These are phyloP conservation scores for Drosophila burlai DNA, from an alignment of 1,140 invertebrate species.

Conservation along the genomic window DNA sequence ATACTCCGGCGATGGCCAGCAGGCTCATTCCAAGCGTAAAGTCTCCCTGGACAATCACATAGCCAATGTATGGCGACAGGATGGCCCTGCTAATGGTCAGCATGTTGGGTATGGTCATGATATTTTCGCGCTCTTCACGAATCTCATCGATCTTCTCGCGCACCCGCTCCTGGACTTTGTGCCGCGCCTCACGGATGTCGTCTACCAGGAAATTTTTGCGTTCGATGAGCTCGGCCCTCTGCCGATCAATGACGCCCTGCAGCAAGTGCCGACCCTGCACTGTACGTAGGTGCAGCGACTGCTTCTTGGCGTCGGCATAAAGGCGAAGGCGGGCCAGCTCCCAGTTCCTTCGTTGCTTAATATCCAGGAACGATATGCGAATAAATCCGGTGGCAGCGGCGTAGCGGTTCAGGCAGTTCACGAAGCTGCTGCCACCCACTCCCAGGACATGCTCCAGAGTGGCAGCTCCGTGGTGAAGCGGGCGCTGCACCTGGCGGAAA, in stretches of 20 bases:
- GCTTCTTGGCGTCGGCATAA: constrained; percentile 79
- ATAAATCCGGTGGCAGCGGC: constrained; percentile 82
- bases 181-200: constrained; percentile 89
- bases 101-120: constrained; percentile 97
- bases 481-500: constrained; percentile 74
- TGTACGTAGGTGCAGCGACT: constrained; percentile 71
- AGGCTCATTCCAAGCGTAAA: constrained; percentile 91
- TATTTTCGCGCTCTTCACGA: constrained; percentile 92
- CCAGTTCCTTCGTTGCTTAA: constrained; percentile 75
- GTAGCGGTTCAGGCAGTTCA: constrained; percentile 79
- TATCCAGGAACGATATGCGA: constrained; percentile 78
- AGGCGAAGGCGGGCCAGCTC: constrained; percentile 71
- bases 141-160: constrained; percentile 89
- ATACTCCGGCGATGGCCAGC: constrained; percentile 91
- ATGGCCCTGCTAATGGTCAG: constrained; percentile 93
- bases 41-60: constrained; percentile 91
- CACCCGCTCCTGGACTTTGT: constrained; percentile 87
- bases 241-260: constrained; percentile 87
- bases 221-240: constrained; percentile 87
- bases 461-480: constrained; percentile 59
- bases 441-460: constrained; percentile 70
- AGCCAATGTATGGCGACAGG: constrained; percentile 94
- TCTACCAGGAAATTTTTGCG: constrained; percentile 88
- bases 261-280: constrained; percentile 85
- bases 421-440: constrained; percentile 59